Evolutionary conservation across 2,113 vertebrate species (phyloP), one percentile per base, ranked within the genome.

Genomic region (Suricata suricatta): DNA sequence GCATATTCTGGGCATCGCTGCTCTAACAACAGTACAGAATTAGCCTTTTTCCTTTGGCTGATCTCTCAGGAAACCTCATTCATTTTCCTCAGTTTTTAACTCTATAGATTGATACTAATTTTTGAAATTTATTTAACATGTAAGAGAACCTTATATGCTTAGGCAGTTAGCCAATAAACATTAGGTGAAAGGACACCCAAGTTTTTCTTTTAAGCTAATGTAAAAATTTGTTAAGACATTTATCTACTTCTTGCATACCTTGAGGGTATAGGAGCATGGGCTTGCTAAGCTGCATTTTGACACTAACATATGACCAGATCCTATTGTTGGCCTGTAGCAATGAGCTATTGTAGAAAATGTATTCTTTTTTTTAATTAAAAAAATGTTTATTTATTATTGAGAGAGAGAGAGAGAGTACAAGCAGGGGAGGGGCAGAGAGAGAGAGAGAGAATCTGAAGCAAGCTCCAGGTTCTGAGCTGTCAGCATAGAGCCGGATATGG

Each of bases 41-140:
- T 80, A 63, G 63, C 27, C 0, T 11, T 95, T 89, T 90, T 14
- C 33, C 16, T 7, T n/a, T 31, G 9, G 5, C 2, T 91, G 23
- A 88, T 1, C 21, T 96, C 7, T 44, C 29, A 33, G 15, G 41
- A 13, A 54, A 54, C 16, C 38, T 86, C 12, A 84, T 54, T 88
- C 7, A 23, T 33, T 80, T 69, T 52, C 80, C n/a, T 89, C 25
- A 21, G 1, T 71, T 82, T 91, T 33, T 93, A 82, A 82, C 54
- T 19, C 12, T 83, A 47, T 50, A 63, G 25, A 77, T 72, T 84
- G 50, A 69, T 76, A 38, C 38, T 76, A 60, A 92, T 54, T 82
- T 85, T 52, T 93, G 79, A 88, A 31, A 71, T 94, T 12, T 57
- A 77, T 84, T 87, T 80, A 60, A 91, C 83, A 93, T 69, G 11